Percentiles rank a stretch among this genome's conserved stretches.
Conservation (phyloP, 2,888 invertebrate species). For the Tenthredo notha region DNA sequence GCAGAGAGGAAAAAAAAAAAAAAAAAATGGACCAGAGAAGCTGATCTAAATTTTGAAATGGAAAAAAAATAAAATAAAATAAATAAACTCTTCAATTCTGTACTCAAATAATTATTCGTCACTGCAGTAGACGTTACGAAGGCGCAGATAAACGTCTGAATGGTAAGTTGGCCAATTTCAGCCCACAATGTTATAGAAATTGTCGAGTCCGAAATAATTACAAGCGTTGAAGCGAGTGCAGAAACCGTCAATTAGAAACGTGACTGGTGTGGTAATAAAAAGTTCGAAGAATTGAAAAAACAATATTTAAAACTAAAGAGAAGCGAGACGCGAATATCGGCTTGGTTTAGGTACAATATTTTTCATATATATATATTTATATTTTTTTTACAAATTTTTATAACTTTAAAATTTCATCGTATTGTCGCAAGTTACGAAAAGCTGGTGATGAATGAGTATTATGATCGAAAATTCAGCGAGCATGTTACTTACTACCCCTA, state of each 20-base stretch:
- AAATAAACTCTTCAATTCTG: background rate
- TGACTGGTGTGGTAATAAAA: slow-evolving; percentile 27
- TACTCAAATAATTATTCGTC: slow-evolving; percentile 23
- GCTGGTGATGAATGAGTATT: slow-evolving; percentile 15
- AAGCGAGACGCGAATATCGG: slow-evolving; percentile 1
- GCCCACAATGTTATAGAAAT: slow-evolving; percentile 29
- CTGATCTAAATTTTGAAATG: background rate
- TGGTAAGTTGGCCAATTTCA: slow-evolving; percentile 28
- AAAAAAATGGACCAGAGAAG: background rate
- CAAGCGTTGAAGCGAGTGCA: slow-evolving; percentile 24
- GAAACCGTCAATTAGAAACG: slow-evolving; percentile 29
- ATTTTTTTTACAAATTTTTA: background rate
- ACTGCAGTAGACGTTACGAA: background rate
- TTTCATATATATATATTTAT: no score
- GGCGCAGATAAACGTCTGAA: background rate
- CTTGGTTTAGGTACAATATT: background rate
- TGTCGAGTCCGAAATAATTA: slow-evolving; percentile 19
- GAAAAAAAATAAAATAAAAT: background rate
- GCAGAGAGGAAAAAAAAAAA: background rate
- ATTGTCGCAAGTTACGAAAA: background rate
- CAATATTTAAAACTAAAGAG: slow-evolving; percentile 17
- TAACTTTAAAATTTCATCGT: background rate
- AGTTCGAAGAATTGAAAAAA: slow-evolving; percentile 30
- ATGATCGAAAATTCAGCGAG: background rate
- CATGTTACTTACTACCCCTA: background rate